Evolutionary conservation across 1,140 invertebrate species (phyloP).

Genomic region (Steinernema feltiae): DNA sequence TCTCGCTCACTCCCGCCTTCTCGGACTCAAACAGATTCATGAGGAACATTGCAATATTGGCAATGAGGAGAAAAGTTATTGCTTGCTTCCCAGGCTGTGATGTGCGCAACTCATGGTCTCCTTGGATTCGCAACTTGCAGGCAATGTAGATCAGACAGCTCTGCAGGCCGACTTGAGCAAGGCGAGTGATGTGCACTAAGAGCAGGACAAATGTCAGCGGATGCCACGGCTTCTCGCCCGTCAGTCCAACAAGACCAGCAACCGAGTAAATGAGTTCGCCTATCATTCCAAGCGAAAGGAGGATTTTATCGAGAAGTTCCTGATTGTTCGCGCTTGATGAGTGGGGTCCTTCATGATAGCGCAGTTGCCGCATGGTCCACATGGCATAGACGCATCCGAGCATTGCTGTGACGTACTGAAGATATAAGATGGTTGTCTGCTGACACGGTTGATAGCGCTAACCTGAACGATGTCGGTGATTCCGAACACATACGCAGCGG

Average conservation of each 20-base stretch:
- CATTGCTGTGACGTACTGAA: conserved; percentile 44
- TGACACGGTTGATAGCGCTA: background rate
- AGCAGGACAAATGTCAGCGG: conserved; percentile 44
- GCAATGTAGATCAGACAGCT: conserved; percentile 54
- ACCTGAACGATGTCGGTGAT: conserved; percentile 52
- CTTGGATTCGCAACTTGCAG: conserved; percentile 46
- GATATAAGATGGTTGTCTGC: conserved; percentile 13
- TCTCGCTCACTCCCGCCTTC: conserved; percentile 48
- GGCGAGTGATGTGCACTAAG: conserved; percentile 50
- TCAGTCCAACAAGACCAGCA: conserved; percentile 50
- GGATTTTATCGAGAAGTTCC: conserved; percentile 53
- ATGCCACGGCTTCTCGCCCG: conserved; percentile 47
- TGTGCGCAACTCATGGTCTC: conserved; percentile 34
- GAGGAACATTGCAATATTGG: conserved; percentile 55
- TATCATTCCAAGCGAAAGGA: conserved; percentile 48
- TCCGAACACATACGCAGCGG: conserved; percentile 51
- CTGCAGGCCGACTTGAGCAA: conserved; percentile 52
- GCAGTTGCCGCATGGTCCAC: conserved; percentile 49
- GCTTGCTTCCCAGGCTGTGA: conserved; percentile 53
- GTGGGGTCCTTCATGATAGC: conserved; percentile 35
- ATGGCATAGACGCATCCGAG: conserved; percentile 46
- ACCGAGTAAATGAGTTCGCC: conserved; percentile 56
- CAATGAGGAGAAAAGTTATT: conserved; percentile 45
- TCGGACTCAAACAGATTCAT: conserved; percentile 56
- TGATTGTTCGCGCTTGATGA: conserved; percentile 27